Base-by-base conservation (phyloP, 2,888 invertebrate species). In the Oeneis ivallda region DNA sequence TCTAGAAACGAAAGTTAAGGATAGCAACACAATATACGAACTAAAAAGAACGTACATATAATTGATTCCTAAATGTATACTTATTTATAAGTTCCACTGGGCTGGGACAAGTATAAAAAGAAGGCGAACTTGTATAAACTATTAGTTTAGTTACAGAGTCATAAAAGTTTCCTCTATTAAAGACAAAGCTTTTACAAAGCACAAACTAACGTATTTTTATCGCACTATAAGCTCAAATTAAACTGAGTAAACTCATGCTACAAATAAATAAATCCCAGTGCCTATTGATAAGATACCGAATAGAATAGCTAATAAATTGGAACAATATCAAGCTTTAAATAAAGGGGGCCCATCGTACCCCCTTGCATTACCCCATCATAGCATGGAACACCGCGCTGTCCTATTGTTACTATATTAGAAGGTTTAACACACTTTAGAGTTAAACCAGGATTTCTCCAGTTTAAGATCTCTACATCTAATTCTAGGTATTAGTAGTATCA, bases 301-400 rank as follows among this genome's bases (percentile, higher is more conserved):
- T 58, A 72, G 65, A 67, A 69, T 70, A 67, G 74, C 75, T 74
- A 77, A 79, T 78, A 78, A 76, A 77, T 76, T 73, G 60, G 70
- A 69, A 57, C 68, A 68, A 70, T 74, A 80, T 77, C 76, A 72
- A 76, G 60, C 41, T 57, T 79, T 75, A 77, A 75, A 75, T 75
- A 73, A 72, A 72, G 77, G 79, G 79, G 83, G 70, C 76, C 76
- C 66, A 77, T 72, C 65, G 73, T 74, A 74, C 74, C 75, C 76
- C 79, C 75, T 73, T 73, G 76, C 73, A 66, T 69, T 75, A 72
- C 74, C 77, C 78, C 75, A 72, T 74, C 71, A 71, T 73, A 70
- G 71, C 65, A 71, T 73, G 74, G 75, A 75, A 72, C 75, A 71
- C 69, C 65, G 66, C 69, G 70, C 70, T 64, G 66, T 74, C 69